phyloP scores from a whole-genome alignment of 2,113 vertebrate species.

The Sinosuthora webbiana region DNA sequence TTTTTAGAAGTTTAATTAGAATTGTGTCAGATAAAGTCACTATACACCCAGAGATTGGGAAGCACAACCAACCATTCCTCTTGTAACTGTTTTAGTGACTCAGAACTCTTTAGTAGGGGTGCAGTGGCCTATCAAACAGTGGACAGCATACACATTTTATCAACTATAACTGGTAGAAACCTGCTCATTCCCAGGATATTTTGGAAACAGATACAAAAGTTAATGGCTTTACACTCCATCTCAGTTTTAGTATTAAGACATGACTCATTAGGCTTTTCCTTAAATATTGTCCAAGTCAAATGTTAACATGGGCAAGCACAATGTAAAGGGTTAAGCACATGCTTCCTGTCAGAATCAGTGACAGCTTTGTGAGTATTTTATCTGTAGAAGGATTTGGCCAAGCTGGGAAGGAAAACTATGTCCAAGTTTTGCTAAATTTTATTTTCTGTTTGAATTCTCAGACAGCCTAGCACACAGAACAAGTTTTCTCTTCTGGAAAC shows the following conservation, averaged over 20 bases:
- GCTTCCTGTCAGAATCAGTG: background rate
- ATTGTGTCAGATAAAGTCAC: background rate
- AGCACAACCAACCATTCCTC: background rate
- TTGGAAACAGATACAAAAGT: background rate
- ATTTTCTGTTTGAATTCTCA: background rate
- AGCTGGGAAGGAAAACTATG: background rate
- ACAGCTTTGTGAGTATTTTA: background rate
- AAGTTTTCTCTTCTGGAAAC: background rate
- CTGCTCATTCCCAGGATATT: background rate
- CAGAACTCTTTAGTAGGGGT: background rate
- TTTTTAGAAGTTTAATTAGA: constrained; percentile 3
- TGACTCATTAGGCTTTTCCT: background rate
- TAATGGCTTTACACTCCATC: background rate
- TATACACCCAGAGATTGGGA: background rate
- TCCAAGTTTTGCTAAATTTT: background rate
- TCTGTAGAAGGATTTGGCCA: background rate
- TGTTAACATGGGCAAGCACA: background rate
- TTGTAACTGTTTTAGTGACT: background rate
- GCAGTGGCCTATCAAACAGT: background rate
- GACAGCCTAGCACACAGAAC: background rate
- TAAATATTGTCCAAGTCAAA: background rate
- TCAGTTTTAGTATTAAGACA: background rate
- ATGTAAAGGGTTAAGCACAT: background rate
- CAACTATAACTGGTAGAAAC: background rate
- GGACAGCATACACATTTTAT: background rate